Conservation (phyloP, 30 jellyfish, hydroid and myxozoan species). For the Calvadosia cruxmelitensis region DNA sequence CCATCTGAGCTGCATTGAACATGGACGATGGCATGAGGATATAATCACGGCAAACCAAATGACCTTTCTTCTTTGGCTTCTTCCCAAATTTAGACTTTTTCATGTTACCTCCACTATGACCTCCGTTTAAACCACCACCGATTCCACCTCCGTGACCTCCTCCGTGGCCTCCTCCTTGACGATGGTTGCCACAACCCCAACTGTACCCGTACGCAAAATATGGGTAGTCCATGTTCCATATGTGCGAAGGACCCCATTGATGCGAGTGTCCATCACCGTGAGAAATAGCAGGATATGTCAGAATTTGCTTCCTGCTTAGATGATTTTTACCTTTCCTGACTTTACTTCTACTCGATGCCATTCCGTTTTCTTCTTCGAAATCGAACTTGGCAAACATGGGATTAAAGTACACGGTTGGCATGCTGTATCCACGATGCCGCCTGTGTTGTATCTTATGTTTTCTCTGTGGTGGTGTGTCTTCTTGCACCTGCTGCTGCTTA, state of each 20-base stretch:
- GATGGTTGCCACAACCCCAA: conserved; percentile 98
- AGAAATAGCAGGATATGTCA: conserved; percentile 81
- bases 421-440: too few species aligned
- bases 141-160: conserved; percentile 38
- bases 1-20: conserved; percentile 8
- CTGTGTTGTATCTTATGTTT: too few species aligned
- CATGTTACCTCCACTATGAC: conserved; percentile 16
- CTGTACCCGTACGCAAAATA: conserved; percentile 96
- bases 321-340: neutral
- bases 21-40: conserved; percentile 60
- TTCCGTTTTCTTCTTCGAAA: neutral
- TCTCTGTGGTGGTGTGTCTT: too few species aligned
- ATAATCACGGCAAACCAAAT: conserved; percentile 70
- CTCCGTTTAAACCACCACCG: conserved; percentile 12
- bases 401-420: too few species aligned
- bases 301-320: conserved; percentile 52
- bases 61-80: conserved; percentile 5
- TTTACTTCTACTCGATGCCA: too few species aligned
- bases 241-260: conserved; percentile 93
- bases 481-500: too few species aligned
- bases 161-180: neutral
- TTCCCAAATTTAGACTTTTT: neutral
- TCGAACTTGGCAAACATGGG: neutral
- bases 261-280: conserved; percentile 84
- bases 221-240: conserved; percentile 85